Base-by-base conservation (phyloP, 2,113 vertebrate genomes). In the Cyanistes caeruleus region DNA sequence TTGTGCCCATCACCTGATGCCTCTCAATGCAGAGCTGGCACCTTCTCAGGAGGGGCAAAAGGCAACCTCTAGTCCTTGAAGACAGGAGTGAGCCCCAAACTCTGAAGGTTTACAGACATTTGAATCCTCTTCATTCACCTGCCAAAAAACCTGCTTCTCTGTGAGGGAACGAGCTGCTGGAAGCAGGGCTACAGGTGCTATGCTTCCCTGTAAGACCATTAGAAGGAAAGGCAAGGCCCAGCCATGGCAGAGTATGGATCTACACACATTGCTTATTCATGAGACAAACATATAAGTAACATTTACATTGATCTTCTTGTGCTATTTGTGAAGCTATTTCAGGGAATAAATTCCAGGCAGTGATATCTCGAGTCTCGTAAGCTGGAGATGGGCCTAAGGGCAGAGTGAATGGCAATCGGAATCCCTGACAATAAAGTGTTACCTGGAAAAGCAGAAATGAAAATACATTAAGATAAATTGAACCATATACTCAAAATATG, bases 281-380 rank as follows among this genome's bases (percentile, higher is more conserved):
- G 44, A 92, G 76, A 87, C 56, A 93, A 82, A 62, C 62, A 84
- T 77, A 55, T 91, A 90, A 93, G 55, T 68, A 97, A 81, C 74
- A 96, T 84, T 97, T 97, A 98, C 97, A 97, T 96, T 97, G 90
- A 94, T 95, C 95, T 89, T 82, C 94, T 86, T 75, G 87, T 79
- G 79, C 81, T 83, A 97, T 89, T 97, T 95, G 87, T 5, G 82
- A 95, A 79, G 64, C 80, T 75, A 97, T 90, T 96, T 95, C 51
- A 52, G 92, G 67, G 64, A 97, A 51, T 83, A 96, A 79, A 79
- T 97, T 97, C 92, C 95, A 96, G 74, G 88, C 75, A 76, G 87
- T 93, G 82, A 95, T 92, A 83, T 95, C 94, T 91, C 2, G 79
- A 92, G 52, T 56, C 76, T 95, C 30, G 4, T 95, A 73, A 92